Base-by-base conservation (phyloP, 2,888 invertebrate genomes). In the Habrosyne pyritoides region DNA sequence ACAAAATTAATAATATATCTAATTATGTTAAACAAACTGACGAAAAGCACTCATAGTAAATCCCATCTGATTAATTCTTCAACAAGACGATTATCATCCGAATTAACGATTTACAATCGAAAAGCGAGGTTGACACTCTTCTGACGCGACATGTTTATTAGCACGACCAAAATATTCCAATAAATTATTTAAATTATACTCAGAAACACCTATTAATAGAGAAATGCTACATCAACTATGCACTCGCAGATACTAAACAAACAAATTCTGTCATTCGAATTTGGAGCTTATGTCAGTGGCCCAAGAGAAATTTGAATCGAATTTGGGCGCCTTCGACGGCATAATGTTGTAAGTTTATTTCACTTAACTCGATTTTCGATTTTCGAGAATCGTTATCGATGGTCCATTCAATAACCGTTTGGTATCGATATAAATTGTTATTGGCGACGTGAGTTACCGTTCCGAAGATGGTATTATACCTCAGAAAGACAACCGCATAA, bases 401-500 rank as follows among this genome's bases (percentile, higher is more conserved):
- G 77, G 75, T 73, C 80, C 81, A 82, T 84, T 86, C 87, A 83
- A 87, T 87, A 88, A 87, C 83, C 83, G 84, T 87, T 85, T 72
- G 75, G 81, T 79, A 86, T 83, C 87, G 86, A 83, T 87, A 89
- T 87, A 88, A 81, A 83, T 86, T 84, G 87, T 87, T 88, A 87
- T 86, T 81, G 86, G 81, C 79, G 84, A 83, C 81, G 84, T 89
- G 89, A 90, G 83, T 89, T 90, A 89, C 85, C 77, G 87, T 83
- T 85, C 82, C 79, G 75, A 76, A 83, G 88, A 89, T 83, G 84
- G 81, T 82, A 81, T 75, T 84, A 81, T 84, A 86, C 85, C 83
- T 56, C 49, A 56, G 67, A 78, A 84, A 83, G 86, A 88, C 87
- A 86, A 85, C 81, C 81, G 81, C 82, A 87, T 88, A 89, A 88